Conservation (phyloP, 2,888 invertebrate species). For the Chloromyia formosa region DNA sequence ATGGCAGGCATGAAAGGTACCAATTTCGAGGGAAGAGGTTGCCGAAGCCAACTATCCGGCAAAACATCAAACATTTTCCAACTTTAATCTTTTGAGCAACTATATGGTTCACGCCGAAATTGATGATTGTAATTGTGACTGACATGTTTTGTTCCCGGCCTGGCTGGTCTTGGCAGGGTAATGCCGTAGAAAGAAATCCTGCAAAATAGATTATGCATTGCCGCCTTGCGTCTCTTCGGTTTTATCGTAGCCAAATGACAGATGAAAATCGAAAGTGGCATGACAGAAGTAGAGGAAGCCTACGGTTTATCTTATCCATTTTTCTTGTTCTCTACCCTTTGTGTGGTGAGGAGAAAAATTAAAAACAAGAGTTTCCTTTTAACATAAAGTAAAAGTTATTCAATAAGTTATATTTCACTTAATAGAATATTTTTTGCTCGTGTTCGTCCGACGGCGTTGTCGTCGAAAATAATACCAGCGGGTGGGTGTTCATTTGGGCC, state of each 20-base stretch:
- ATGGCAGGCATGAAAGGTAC: background rate
- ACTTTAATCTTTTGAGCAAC: background rate
- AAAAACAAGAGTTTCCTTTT: slow-evolving; percentile 36
- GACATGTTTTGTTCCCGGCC: slow-evolving; percentile 20
- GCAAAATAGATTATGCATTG: background rate
- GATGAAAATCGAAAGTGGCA: background rate
- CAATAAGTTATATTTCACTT: slow-evolving; percentile 15
- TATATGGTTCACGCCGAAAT: slow-evolving; percentile 29
- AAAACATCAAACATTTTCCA: slow-evolving; percentile 8
- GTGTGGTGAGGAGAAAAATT: slow-evolving; percentile 3
- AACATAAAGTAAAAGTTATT: slow-evolving; percentile 27
- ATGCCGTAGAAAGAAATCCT: background rate
- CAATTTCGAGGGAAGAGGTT: background rate
- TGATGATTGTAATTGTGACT: slow-evolving; percentile 38
- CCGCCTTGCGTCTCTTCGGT: background rate
- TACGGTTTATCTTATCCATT: background rate
- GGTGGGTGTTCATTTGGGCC: background rate
- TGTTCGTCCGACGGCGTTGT: background rate
- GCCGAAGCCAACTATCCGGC: background rate
- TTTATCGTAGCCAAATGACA: background rate
- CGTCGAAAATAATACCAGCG: background rate
- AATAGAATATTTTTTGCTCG: slow-evolving; percentile 1
- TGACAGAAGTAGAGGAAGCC: background rate
- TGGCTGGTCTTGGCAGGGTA: background rate
- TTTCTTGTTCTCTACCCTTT: background rate